Percentiles rank a stretch among this genome's conserved stretches.
Evolutionary conservation across 1,140 invertebrate species (phyloP).

Genomic region (Orius insidiosus): DNA sequence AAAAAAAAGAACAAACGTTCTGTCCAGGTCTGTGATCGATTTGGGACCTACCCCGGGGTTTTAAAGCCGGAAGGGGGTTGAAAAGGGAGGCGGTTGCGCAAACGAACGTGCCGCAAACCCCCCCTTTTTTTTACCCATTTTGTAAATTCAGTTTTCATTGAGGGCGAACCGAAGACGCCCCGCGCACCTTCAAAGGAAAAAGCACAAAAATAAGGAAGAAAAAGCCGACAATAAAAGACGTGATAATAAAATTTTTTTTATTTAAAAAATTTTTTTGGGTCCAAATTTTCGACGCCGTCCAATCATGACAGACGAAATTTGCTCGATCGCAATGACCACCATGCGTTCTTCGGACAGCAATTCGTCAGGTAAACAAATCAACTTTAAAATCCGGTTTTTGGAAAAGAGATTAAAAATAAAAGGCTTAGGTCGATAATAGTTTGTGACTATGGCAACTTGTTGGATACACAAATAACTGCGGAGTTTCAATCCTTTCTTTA

Average conservation of each 20-base stretch:
- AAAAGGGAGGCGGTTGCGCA: constrained; percentile 1
- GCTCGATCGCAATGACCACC: constrained; percentile 30
- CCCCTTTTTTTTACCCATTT: not conserved
- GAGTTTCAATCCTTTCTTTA: no score
- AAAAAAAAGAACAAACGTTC: not conserved
- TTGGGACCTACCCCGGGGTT: not conserved
- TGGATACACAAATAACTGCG: no score
- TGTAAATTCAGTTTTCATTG: not conserved
- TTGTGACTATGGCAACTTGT: no score
- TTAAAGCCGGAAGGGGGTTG: not conserved
- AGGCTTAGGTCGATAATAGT: no score
- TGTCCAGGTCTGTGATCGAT: not conserved
- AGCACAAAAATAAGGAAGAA: not conserved
- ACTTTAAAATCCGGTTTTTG: not conserved
- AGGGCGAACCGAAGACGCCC: constrained; percentile 1
- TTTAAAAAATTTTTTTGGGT: constrained; percentile 16
- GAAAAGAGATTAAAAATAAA: not conserved
- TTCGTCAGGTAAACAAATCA: constrained; percentile 27
- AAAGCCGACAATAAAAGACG: no score
- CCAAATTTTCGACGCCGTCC: constrained; percentile 19
- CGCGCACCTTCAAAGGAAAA: not conserved
- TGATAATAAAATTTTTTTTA: not conserved
- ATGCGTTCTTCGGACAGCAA: constrained; percentile 28
- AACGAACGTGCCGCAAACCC: not conserved
- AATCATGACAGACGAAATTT: constrained; percentile 24